Base-by-base conservation (phyloP, 2,888 invertebrate genomes). In the Anorthoa munda region DNA sequence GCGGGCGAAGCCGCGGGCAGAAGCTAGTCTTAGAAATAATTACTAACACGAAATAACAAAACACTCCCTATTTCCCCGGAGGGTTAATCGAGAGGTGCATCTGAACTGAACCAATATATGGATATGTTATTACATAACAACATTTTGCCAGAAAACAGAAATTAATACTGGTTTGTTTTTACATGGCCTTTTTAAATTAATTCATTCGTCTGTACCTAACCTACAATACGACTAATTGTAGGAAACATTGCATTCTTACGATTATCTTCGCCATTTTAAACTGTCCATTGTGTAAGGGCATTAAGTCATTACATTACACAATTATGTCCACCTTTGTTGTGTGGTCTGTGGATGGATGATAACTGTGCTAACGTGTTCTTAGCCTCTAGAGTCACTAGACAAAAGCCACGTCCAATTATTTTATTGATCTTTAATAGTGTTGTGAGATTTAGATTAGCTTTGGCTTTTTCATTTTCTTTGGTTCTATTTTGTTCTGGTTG, bases 251-350 rank as follows among this genome's bases (percentile, higher is more conserved):
- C 26, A 61, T 63, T 46, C 2, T 46, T 74, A 61, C 46, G 45
- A 74, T 72, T 53, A 31, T 18, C 15, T 13, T 4, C 46, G 53
- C 46, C 46, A 63, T 53, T 53, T 63, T 51, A 74, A 46, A 50
- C 7, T n/a, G 63, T 46, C 63, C 53, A 23, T 72, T 74, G 53
- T 74, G 45, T 53, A 23, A n/a, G 18, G n/a, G 51, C 72, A 53
- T 74, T 74, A 72, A 1, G 46, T 72, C 31, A 72, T 74, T 39
- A 39, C 39, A 9, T 39, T 39, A 39, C 39, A 39, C 0, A 39
- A 39, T 39, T 53, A 74, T 17, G n/a, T 72, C 73, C 18, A 53
- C 61, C 15, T 46, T 61, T 61, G 61, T 74, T 53, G 31, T 46
- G 23, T 74, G 45, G 9, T 53, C 21, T 46, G 23, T 74, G 45